Evolutionary conservation across 2,888 invertebrate species (phyloP), one percentile per base, ranked within the genome.

Genomic region (Sinodicranocentrus sp.): DNA sequence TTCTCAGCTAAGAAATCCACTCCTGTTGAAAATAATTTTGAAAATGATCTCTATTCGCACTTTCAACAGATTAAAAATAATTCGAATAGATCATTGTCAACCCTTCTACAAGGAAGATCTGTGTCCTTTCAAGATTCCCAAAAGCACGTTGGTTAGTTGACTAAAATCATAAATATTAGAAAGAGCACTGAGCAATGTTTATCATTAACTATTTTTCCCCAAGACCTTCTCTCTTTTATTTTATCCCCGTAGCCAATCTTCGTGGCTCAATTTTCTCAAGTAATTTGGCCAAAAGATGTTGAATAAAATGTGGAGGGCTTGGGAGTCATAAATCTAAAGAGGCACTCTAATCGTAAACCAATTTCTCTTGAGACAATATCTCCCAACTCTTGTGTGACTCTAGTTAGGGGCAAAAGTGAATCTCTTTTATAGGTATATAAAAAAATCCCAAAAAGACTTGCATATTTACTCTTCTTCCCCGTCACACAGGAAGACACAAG

Each of bases 311-410:
- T 67, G 59, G 73, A 80, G 73, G 73, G 80, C 80, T 80, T 80
- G 80, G 80, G 68, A 84, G 76, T 76, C 19, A 84, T 84, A 84
- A 84, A 84, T 84, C 84, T 84, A 21, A 17, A 43, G 54, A 75
- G 75, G 67, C 80, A 84, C 75, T 76, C 76, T 54, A 79, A 84
- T 84, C 80, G 84, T 80, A 72, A 76, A 76, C 71, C 80, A 80
- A 84, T 85, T 73, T 84, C 83, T 82, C 77, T 26, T 73, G 86
- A 86, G 80, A 86, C 83, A 86, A 82, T 82, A 61, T 33, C 61
- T 13, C 33, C 15, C 13, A 13, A 13, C 39, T 39, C 13, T 39
- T n/a, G n/a, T 33, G 33, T 33, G 33, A 33, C 39, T 39, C 39
- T 39, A 39, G 13, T 13, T 13, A 48, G 48, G 15, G 17, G 48